Percentiles rank a stretch among this genome's conserved stretches.
phyloP scores from a whole-genome alignment of 2,888 invertebrate genomes.

The Drosophila yooni region DNA sequence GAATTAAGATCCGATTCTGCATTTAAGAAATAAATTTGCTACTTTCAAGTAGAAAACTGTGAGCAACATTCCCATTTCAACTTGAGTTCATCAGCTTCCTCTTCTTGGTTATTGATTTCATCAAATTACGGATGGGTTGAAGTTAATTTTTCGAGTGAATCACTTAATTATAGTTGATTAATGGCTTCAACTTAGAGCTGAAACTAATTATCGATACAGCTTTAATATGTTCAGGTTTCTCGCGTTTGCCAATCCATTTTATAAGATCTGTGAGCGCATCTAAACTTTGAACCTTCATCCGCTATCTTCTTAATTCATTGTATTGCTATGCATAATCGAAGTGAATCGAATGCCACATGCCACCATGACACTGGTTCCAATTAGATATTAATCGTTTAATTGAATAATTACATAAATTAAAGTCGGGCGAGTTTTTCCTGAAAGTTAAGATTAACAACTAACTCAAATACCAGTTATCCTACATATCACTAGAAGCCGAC shows the following conservation, averaged over 20 bases:
- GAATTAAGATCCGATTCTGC: not conserved
- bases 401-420: constrained; percentile 56
- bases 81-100: not conserved
- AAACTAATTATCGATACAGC: not conserved
- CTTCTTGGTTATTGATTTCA: not conserved
- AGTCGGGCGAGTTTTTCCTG: constrained; percentile 8
- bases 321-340: not conserved
- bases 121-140: not conserved
- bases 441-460: constrained; percentile 10
- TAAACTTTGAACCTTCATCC: constrained; percentile 11
- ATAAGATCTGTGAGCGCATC: not conserved
- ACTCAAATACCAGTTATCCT: constrained; percentile 13
- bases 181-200: not conserved
- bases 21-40: not conserved
- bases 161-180: not conserved
- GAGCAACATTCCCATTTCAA: not conserved
- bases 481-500: constrained; percentile 2
- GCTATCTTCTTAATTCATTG: constrained; percentile 18
- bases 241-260: not conserved
- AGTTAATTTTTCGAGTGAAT: not conserved
- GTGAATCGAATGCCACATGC: constrained; percentile 13
- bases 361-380: constrained; percentile 13
- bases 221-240: not conserved
- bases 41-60: not conserved
- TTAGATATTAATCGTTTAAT: constrained; percentile 50